These are phyloP conservation scores for Drosophila borborema DNA, from an alignment of 2,888 invertebrate genomes.

Conservation along the genomic window DNA sequence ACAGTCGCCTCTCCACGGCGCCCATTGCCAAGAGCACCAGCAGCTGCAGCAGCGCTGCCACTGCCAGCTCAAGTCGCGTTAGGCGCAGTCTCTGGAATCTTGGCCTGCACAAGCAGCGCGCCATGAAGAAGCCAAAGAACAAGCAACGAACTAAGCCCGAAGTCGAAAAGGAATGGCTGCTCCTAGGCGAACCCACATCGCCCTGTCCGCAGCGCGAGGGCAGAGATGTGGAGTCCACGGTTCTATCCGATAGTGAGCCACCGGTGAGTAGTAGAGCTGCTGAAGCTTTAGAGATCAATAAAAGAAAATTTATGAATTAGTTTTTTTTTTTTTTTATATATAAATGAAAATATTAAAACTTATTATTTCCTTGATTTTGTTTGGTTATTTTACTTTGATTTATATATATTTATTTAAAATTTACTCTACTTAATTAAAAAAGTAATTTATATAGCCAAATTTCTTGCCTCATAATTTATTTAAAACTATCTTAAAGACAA, in stretches of 20 bases:
- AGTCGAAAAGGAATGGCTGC: constrained; percentile 85
- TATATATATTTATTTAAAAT: no score
- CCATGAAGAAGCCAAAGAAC: constrained; percentile 75
- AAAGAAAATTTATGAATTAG: no score
- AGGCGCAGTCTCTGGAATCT: constrained; percentile 83
- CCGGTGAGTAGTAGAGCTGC: constrained; percentile 65
- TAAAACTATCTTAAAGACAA: no score
- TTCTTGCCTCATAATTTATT: no score
- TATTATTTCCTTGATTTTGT: no score
- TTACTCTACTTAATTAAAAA: no score
- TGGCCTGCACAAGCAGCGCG: constrained; percentile 77
- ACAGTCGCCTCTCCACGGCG: constrained; percentile 84
- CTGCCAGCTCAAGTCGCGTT: constrained; percentile 66
- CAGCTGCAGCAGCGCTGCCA: constrained; percentile 66
- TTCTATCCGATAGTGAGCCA: constrained; percentile 84
- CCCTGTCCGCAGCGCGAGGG: constrained; percentile 83
- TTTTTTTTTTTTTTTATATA: no score
- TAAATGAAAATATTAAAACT: no score
- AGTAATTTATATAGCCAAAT: no score
- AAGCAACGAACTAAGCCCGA: constrained; percentile 81
- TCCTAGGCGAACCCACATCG: constrained; percentile 85
- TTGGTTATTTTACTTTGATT: no score
- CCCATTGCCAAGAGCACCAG: constrained; percentile 75
- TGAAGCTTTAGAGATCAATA: not conserved
- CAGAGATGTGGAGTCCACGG: constrained; percentile 83